A percentile compares a stretch with the other conserved stretches of the same genome.
Evolutionary conservation across 92 coral and sea anemone species (phyloP).

Genomic region (Muricea muricata): DNA sequence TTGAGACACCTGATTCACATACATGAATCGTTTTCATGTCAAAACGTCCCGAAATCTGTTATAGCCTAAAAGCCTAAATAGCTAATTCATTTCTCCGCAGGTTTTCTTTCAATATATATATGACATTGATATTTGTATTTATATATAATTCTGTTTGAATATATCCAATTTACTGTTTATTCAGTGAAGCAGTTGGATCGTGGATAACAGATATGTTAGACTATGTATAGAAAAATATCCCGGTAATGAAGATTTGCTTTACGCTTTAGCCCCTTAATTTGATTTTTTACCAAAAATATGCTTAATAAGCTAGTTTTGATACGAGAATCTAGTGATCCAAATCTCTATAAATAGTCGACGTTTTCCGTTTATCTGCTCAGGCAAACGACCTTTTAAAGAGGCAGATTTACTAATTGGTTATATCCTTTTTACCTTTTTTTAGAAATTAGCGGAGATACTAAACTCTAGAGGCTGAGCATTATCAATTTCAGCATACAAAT

Average conservation of each 20-base stretch:
- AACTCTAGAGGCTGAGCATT: no score
- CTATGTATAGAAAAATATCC: no score
- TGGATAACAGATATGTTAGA: not conserved
- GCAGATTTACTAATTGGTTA: not conserved
- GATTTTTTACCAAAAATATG: not conserved
- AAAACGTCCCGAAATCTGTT: no score
- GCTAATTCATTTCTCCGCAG: no score
- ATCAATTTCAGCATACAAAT: not conserved
- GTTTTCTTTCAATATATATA: no score
- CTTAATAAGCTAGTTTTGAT: not conserved
- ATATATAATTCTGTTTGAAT: no score
- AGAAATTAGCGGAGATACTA: not conserved
- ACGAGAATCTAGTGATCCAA: not conserved
- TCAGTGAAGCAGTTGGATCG: not conserved
- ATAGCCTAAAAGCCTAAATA: no score
- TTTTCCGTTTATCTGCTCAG: not conserved
- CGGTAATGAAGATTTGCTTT: not conserved
- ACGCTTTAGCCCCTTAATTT: not conserved
- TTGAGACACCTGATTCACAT: no score
- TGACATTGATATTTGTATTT: not conserved
- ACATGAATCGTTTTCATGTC: no score
- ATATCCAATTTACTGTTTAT: no score
- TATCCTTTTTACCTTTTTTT: not conserved
- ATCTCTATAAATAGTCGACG: not conserved
- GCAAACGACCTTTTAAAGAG: not conserved